Conservation (phyloP, 2,888 invertebrate genomes). For the Caenorhabditis panamensis region DNA sequence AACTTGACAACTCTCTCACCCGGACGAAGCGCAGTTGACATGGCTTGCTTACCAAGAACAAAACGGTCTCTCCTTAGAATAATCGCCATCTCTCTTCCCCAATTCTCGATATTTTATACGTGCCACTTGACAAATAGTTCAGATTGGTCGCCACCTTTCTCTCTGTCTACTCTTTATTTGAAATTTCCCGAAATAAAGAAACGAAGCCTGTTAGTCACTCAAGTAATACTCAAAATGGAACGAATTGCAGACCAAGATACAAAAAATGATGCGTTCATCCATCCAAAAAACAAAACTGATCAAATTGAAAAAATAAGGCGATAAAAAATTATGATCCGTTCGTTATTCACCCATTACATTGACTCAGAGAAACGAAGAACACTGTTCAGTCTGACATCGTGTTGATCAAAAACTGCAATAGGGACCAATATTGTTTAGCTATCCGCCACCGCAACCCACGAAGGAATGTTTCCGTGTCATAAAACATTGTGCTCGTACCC, state of each 20-base stretch:
- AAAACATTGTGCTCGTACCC: conserved; percentile 33
- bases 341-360: neutral
- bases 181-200: conserved; percentile 47
- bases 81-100: conserved; percentile 1
- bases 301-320: conserved; percentile 26
- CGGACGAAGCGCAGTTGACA: neutral
- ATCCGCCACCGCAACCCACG: neutral
- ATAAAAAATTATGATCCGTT: conserved; percentile 31
- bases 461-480: conserved; percentile 49
- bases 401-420: conserved; percentile 27
- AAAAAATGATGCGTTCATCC: neutral
- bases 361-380: neutral
- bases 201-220: conserved; percentile 47
- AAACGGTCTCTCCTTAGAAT: conserved; percentile 45
- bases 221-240: no score
- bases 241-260: neutral
- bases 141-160: conserved; percentile 42
- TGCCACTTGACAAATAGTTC: conserved; percentile 54
- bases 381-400: conserved; percentile 25
- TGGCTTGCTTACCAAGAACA: conserved; percentile 33
- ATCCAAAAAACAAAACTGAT: neutral
- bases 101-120: conserved; percentile 21
- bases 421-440: conserved; percentile 19
- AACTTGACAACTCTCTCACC: neutral
- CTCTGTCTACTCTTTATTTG: conserved; percentile 24